Base-by-base conservation (phyloP, 2,113 vertebrate species). In the Scopus umbretta region DNA sequence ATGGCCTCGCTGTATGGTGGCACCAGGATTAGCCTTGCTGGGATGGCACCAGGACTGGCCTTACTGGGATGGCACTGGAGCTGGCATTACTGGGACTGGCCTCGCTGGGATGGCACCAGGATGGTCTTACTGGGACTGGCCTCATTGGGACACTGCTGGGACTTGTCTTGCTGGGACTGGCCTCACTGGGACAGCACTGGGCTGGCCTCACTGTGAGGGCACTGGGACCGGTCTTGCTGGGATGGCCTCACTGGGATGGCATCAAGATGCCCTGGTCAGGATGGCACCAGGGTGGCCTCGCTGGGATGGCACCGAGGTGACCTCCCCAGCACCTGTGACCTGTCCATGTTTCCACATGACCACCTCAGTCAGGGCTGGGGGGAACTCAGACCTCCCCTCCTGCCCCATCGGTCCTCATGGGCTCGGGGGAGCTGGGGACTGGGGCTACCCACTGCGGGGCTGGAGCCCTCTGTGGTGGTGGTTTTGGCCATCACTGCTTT, bases 371-470 rank as follows among this genome's bases (percentile, higher is more conserved):
- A 95, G 43, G 47, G 84, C 45, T 74, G 23, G 1, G 6, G 25
- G 45, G 15, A 30, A 32, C 26, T 15, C 4, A 62, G 1, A 22
- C 5, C 55, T 89, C 59, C 26, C 32, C 7, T 74, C 38, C 30
- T 47, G 30, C 30, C 36, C 56, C 2, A 0, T 15, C 0, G 0
- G 19, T 53, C 66, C 40, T n/a, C 1, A 3, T 19, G 58, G 36
- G 16, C 42, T 68, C 7, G 1, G 55, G 15, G 17, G 30, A 71
- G 30, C 9, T 1, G 1, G 53, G 59, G 34, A 8, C 47, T 18
- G 21, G 25, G 36, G 34, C 68, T 66, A 5, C 45, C 1, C 0
- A 2, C 38, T 65, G 25, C 3, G 10, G 55, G 36, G 17, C 40
- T 61, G 61, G 34, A 93, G 55, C 30, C 49, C 59, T 70, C 68